Base-by-base conservation (phyloP, 2,888 invertebrate genomes). In the Platycheirus albimanus region DNA sequence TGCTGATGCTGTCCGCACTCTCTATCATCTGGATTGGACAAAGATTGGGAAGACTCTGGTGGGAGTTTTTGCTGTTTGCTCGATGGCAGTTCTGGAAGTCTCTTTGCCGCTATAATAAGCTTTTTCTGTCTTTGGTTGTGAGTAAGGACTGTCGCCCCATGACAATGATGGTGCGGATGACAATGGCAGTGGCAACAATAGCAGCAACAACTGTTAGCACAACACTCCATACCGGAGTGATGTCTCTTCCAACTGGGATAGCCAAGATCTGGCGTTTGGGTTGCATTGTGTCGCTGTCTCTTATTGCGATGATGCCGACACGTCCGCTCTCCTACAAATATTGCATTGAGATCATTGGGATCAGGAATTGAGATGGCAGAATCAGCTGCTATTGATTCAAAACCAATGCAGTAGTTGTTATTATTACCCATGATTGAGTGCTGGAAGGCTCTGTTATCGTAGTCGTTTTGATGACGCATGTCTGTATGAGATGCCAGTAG, bases 361-460 rank as follows among this genome's bases (percentile, higher is more conserved):
- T 84, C 79, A 74, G 84, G 79, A 79, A 79, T 84, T 79, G 84
- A 74, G 75, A 84, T 84, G 66, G 72, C 78, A 74, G 77, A 74
- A 28, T 83, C 83, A 72, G 85, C 58, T 86, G 86, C 87, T 70
- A 86, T 61, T 52, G 74, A 36, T 70, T 74, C 74, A 11, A 66
- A 45, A 54, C 77, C 69, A 78, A 74, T 54, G n/a, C 72, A 64
- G 38, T 70, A 67, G 47, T 28, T 71, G 66, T 75, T 84, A 36
- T 81, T 54, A 54, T 85, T 85, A 70, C 71, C 70, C 71, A 88
- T 87, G 61, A 74, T 72, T 56, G 71, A 58, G 45, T 87, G 90
- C 78, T 90, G 89, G 86, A 90, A 90, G 85, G 89, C 90, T 81
- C 87, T 88, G 86, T 90, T 90, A 74, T 90, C 90, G 76, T 90